Evolutionary conservation across 2,888 invertebrate species (phyloP).

Genomic region (Drosophila ustulata): DNA sequence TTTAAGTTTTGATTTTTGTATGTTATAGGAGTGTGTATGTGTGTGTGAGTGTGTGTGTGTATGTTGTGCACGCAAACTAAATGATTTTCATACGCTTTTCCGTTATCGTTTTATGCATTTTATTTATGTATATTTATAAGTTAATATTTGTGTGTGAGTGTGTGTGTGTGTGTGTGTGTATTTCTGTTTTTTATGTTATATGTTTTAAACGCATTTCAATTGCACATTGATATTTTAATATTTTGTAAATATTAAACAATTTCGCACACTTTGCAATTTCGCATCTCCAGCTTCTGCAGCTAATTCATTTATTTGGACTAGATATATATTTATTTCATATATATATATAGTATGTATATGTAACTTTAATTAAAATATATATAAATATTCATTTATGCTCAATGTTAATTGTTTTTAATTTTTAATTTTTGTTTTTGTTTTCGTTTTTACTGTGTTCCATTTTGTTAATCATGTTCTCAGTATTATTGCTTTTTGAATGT

Average conservation of each 20-base stretch:
- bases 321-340: conserved; percentile 56
- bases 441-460: conserved; percentile 54
- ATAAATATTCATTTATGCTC: conserved; percentile 67
- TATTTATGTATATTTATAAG: conserved; percentile 27
- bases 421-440: conserved; percentile 31
- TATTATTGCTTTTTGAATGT: conserved; percentile 83
- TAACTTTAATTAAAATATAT: conserved; percentile 76
- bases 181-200: conserved; percentile 16
- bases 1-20: conserved; percentile 68
- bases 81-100: conserved; percentile 54
- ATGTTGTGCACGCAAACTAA: conserved; percentile 54
- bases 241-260: conserved; percentile 78
- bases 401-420: conserved; percentile 57
- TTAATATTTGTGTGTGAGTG: conserved; percentile 44
- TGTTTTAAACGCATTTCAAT: conserved; percentile 75
- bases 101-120: conserved; percentile 16
- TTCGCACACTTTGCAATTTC: conserved; percentile 36
- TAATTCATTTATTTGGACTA: conserved; percentile 74
- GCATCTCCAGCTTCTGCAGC: conserved; percentile 18
- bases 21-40: conserved; percentile 42
- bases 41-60: conserved; percentile 28
- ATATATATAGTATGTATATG: conserved; percentile 54
- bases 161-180: background rate
- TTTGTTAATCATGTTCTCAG: conserved; percentile 63
- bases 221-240: conserved; percentile 82